Percentiles rank a stretch among this genome's conserved stretches.
Conservation (phyloP, 2,888 invertebrate species). For the Drosophila meridionalis region DNA sequence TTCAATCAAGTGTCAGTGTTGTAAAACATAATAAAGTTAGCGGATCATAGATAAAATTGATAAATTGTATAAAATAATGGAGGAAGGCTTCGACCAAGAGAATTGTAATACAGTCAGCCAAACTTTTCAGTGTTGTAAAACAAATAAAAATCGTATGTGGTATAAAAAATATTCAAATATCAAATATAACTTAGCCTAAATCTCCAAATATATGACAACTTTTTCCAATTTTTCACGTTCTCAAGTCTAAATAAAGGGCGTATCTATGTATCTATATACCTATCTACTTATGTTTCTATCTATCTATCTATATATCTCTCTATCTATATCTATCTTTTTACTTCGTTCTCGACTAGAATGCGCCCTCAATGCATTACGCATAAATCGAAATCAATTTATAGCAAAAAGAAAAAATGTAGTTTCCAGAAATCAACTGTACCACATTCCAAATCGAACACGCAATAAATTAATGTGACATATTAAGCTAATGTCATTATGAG, state of each 20-base stretch:
- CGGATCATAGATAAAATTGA: too few species aligned
- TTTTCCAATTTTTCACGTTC: background rate
- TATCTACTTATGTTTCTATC: background rate
- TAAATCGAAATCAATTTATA: background rate
- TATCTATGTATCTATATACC: background rate
- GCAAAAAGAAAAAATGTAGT: background rate
- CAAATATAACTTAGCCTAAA: too few species aligned
- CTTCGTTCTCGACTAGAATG: background rate
- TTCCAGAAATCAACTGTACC: conserved; percentile 1
- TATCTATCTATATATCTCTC: background rate
- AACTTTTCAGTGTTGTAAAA: background rate
- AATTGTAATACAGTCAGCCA: too few species aligned
- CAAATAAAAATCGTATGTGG: too few species aligned
- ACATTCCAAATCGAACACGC: conserved; percentile 2
- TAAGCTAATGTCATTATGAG: conserved; percentile 48
- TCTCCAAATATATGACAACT: background rate
- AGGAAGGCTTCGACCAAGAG: too few species aligned
- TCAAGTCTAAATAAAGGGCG: background rate
- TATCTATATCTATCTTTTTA: background rate
- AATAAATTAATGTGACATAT: conserved; percentile 36
- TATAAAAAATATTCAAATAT: background rate
- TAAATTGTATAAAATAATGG: too few species aligned
- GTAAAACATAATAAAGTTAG: background rate
- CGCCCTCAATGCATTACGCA: background rate
- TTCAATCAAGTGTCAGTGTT: background rate